A percentile compares a stretch with the other conserved stretches of the same genome.
Evolutionary conservation across 2,113 vertebrate species (phyloP).

Genomic region (Poecile atricapillus): DNA sequence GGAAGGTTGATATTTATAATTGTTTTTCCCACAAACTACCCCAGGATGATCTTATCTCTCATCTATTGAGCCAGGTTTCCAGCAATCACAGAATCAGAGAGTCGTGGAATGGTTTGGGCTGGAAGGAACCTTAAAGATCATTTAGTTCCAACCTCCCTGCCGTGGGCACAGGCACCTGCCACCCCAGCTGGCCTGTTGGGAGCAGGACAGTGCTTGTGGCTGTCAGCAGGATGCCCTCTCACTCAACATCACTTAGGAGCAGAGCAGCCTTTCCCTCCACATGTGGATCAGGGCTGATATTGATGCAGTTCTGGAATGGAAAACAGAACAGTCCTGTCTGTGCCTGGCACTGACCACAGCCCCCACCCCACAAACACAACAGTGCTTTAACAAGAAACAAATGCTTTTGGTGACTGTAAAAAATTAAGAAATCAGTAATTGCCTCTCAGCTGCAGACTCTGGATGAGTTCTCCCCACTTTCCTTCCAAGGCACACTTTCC

Average conservation of each 20-base stretch:
- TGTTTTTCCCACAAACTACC: neutral
- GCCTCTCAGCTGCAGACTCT: neutral
- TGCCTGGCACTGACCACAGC: neutral
- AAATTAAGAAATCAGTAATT: conserved; percentile 23
- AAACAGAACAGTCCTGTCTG: neutral
- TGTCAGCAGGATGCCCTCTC: neutral
- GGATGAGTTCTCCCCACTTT: neutral
- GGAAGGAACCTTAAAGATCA: neutral
- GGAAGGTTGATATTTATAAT: neutral
- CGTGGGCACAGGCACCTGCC: neutral
- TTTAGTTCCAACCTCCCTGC: neutral
- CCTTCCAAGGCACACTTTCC: neutral
- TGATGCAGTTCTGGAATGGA: neutral
- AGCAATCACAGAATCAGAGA: neutral
- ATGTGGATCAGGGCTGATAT: neutral
- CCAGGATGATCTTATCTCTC: accelerated
- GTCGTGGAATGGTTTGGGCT: neutral
- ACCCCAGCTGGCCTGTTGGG: neutral
- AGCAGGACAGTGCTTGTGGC: neutral
- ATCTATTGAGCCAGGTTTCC: neutral
- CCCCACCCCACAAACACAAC: neutral
- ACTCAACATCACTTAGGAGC: neutral
- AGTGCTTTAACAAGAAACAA: neutral
- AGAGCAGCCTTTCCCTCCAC: neutral
- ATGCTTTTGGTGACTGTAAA: neutral